phyloP scores from a whole-genome alignment of 2,888 invertebrate species.

The Drosophila pseudotakahashii region DNA sequence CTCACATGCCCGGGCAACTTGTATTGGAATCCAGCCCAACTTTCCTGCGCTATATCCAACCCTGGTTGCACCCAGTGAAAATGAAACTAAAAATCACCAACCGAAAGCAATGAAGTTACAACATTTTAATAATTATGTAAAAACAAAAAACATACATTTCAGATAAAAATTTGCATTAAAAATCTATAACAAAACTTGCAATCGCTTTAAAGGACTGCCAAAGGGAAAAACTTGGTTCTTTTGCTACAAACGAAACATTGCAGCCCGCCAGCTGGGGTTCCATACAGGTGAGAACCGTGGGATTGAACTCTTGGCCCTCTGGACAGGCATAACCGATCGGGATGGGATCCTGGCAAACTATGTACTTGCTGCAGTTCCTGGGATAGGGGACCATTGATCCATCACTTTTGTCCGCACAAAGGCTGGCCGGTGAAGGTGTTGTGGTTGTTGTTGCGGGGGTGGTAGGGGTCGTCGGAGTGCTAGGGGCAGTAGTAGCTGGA shows the following conservation, averaged over 20 bases:
- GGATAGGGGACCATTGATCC: slow-evolving; percentile 44
- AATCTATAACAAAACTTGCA: background rate
- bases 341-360: slow-evolving; percentile 68
- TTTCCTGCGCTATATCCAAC: slow-evolving; percentile 53
- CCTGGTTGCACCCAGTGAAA: slow-evolving; percentile 16
- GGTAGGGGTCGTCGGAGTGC: background rate
- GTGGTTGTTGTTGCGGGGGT: slow-evolving; percentile 3
- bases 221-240: background rate
- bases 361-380: slow-evolving; percentile 65
- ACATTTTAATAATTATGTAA: slow-evolving; percentile 4
- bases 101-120: background rate
- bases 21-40: slow-evolving; percentile 61
- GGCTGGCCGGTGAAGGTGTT: slow-evolving; percentile 17
- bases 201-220: background rate
- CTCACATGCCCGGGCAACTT: slow-evolving; percentile 64
- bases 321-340: slow-evolving; percentile 85
- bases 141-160: background rate
- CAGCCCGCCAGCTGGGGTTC: slow-evolving; percentile 67
- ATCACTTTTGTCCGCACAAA: slow-evolving; percentile 44
- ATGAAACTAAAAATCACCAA: too few relatives aligned
- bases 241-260: background rate
- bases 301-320: slow-evolving; percentile 84
- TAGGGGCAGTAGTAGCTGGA: slow-evolving; percentile 7
- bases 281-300: slow-evolving; percentile 54
- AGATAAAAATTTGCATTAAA: slow-evolving; percentile 1